phyloP scores from a whole-genome alignment of 2,113 vertebrate genomes.

The Baryphthengus martii region DNA sequence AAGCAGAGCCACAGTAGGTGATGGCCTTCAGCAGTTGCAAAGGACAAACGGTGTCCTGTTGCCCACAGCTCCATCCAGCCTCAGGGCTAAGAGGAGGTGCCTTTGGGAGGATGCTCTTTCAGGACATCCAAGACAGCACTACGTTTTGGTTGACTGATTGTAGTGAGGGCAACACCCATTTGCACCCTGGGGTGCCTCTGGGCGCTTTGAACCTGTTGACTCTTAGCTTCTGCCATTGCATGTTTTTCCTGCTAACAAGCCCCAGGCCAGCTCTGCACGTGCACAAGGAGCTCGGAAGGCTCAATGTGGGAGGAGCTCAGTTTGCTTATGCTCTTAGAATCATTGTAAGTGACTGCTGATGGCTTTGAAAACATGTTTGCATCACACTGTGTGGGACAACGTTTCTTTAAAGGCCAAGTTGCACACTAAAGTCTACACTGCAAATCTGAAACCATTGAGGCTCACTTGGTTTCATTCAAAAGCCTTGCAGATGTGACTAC shows the following conservation, averaged over 20 bases:
- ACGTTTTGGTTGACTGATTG: accelerated
- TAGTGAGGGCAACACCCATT: neutral
- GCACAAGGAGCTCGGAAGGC: neutral
- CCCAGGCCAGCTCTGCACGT: neutral
- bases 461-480: neutral
- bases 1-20: neutral
- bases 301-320: neutral
- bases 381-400: neutral
- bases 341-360: neutral
- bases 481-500: neutral
- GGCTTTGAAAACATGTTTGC: neutral
- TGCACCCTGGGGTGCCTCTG: neutral
- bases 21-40: neutral
- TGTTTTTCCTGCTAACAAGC: neutral
- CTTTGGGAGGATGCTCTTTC: neutral
- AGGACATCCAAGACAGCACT: neutral
- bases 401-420: neutral
- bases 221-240: neutral
- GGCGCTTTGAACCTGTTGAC: neutral
- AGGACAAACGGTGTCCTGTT: neutral
- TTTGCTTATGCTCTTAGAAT: neutral
- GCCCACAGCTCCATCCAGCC: neutral
- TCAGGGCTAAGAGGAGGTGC: neutral
- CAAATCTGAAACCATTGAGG: neutral
- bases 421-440: neutral